Base-by-base conservation (phyloP, 2,888 invertebrate species). In the Catocala sponsa region DNA sequence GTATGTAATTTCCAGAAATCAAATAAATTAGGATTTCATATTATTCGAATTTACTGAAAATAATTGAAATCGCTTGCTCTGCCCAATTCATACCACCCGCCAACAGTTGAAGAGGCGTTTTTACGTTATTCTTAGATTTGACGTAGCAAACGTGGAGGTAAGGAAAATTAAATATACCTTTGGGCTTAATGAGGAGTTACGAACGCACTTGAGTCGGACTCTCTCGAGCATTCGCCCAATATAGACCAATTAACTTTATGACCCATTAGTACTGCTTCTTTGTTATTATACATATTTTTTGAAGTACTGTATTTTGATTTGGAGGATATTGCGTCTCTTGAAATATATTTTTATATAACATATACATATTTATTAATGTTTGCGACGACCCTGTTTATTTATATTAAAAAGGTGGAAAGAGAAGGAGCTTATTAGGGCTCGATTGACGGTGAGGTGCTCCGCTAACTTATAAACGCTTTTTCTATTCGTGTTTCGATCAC, bases 121-220 rank as follows among this genome's bases (percentile, higher is more conserved):
- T 85, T 86, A 77, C 76, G 85, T 88, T 87, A 85, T 85, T 86
- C 86, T 86, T 83, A 81, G 82, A 85, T 86, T 89, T 90, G 90
- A 89, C 86, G 82, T 83, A 86, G 82, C 81, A 80, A 82, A 82
- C 76, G 78, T 71, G 80, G 78, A 84, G 83, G 85, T 81, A 84
- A 78, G 78, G 83, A 80, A 89, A 91, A 91, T 91, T 88, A 89
- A 87, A 88, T 87, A 86, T 83, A 81, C 83, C 78, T 78, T 73
- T 68, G 72, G 57, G 57, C 81, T 80, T 90, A 91, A 91, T 89
- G 88, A 89, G 86, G 82, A 85, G 82, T 89, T 89, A 89, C 87
- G 85, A 83, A 69, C 70, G 71, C 63, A 76, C 79, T 79, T 74
- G 76, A 77, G 76, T 67, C 65, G 66, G 67, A 72, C 48, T 25